These are phyloP conservation scores for Crotalus viridis DNA, from an alignment of 2,113 vertebrate genomes.

Conservation along the genomic window DNA sequence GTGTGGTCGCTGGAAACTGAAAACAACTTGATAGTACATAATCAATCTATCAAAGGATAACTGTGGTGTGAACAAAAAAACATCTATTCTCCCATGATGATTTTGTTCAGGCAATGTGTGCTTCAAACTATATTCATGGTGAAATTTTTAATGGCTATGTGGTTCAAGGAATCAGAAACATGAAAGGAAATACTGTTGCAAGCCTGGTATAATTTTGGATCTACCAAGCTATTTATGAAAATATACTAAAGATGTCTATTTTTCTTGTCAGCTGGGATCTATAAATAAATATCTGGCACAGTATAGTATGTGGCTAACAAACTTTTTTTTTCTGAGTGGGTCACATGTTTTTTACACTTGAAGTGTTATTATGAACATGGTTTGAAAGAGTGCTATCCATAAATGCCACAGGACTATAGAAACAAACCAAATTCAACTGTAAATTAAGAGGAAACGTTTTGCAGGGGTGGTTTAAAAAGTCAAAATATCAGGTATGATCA, in stretches of 20 bases:
- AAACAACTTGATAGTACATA: neutral
- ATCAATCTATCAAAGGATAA: neutral
- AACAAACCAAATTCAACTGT: slow-evolving; percentile 11
- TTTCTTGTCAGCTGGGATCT: neutral
- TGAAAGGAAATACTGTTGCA: neutral
- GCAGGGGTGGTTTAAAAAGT: neutral
- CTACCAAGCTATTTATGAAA: neutral
- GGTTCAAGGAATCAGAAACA: neutral
- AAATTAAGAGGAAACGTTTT: neutral
- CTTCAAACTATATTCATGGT: neutral
- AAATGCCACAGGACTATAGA: slow-evolving; percentile 12
- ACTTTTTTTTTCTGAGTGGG: neutral
- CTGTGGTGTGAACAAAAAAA: neutral
- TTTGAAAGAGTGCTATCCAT: slow-evolving; percentile 1
- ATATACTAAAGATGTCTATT: neutral
- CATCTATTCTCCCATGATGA: neutral
- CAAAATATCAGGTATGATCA: neutral
- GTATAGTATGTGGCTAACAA: neutral
- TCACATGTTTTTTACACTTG: neutral
- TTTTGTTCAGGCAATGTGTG: neutral
- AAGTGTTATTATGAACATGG: neutral
- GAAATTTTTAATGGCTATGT: neutral
- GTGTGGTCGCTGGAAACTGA: neutral
- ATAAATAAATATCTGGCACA: neutral
- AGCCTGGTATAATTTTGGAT: neutral